Percentiles rank a stretch among this genome's conserved stretches.
phyloP scores from a whole-genome alignment of 1,140 invertebrate species.

The Sogatella furcifera region DNA sequence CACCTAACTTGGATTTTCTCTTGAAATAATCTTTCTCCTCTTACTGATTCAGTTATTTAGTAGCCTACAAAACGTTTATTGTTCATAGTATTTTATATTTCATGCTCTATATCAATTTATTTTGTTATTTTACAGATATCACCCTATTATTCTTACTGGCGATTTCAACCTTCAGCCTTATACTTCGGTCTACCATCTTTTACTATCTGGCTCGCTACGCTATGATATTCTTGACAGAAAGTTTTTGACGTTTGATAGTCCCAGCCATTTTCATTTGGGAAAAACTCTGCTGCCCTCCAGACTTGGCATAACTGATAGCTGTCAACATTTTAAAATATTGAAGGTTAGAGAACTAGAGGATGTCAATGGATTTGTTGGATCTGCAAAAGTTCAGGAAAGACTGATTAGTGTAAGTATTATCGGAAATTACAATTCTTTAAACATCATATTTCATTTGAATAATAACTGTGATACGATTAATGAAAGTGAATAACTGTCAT shows the following conservation, averaged over 20 bases:
- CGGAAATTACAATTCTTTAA: too few relatives aligned
- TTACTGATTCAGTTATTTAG: too few relatives aligned
- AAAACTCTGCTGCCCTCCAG: constrained; percentile 37
- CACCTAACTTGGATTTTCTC: too few relatives aligned
- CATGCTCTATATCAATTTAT: too few relatives aligned
- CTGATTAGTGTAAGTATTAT: too few relatives aligned
- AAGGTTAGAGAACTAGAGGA: constrained; percentile 8
- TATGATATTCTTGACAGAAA: constrained; percentile 30
- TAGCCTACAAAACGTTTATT: too few relatives aligned
- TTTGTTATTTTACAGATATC: constrained; percentile 28
- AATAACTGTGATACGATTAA: too few relatives aligned
- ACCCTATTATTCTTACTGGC: constrained; percentile 75
- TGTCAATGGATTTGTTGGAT: background rate
- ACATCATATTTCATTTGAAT: too few relatives aligned
- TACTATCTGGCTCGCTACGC: constrained; percentile 51
- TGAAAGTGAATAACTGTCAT: too few relatives aligned
- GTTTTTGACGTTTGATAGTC: constrained; percentile 7
- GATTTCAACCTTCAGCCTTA: constrained; percentile 78
- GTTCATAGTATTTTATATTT: too few relatives aligned
- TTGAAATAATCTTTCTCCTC: too few relatives aligned
- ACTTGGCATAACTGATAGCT: constrained; percentile 50
- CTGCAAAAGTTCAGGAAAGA: too few relatives aligned
- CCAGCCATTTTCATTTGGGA: background rate
- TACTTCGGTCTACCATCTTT: constrained; percentile 57
- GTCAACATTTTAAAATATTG: constrained; percentile 47